phyloP scores from a whole-genome alignment of 2,797 vertebrate species.

The Cryptoprocta ferox region DNA sequence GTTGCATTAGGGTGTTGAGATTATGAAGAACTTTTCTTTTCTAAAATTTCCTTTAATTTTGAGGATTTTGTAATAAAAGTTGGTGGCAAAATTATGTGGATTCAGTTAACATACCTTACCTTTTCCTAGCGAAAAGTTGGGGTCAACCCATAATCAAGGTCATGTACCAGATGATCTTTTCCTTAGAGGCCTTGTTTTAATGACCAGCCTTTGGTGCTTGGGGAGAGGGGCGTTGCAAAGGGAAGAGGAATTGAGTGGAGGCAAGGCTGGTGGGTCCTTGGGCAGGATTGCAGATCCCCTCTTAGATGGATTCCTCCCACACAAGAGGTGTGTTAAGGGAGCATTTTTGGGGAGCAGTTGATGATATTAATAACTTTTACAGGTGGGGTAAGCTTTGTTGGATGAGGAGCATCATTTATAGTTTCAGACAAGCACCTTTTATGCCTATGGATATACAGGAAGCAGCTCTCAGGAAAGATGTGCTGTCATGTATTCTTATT shows the following conservation, averaged over 20 bases:
- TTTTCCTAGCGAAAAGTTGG: constrained; percentile 23
- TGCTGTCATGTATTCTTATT: not conserved
- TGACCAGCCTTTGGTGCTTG: constrained; percentile 2
- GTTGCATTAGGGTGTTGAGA: not conserved
- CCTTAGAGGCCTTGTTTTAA: not conserved
- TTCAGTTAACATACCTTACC: not conserved
- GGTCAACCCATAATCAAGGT: not conserved
- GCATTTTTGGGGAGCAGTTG: not conserved
- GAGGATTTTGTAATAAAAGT: constrained; percentile 26
- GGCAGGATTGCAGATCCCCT: not conserved
- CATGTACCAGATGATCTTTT: not conserved
- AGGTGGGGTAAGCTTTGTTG: not conserved
- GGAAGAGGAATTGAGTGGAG: not conserved
- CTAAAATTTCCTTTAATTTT: constrained; percentile 27
- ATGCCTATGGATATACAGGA: not conserved
- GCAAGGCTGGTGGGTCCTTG: not conserved
- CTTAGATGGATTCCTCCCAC: not conserved
- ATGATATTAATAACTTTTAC: not conserved
- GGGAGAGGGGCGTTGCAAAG: not conserved
- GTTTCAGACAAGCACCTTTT: constrained; percentile 37
- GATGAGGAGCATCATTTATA: not conserved
- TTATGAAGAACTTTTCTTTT: constrained; percentile 28
- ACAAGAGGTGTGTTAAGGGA: not conserved
- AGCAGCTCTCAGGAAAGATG: not conserved
- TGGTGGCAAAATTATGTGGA: constrained; percentile 14